Conservation (phyloP, 2,797 vertebrate genomes). For the Mormyrops boulengeri region DNA sequence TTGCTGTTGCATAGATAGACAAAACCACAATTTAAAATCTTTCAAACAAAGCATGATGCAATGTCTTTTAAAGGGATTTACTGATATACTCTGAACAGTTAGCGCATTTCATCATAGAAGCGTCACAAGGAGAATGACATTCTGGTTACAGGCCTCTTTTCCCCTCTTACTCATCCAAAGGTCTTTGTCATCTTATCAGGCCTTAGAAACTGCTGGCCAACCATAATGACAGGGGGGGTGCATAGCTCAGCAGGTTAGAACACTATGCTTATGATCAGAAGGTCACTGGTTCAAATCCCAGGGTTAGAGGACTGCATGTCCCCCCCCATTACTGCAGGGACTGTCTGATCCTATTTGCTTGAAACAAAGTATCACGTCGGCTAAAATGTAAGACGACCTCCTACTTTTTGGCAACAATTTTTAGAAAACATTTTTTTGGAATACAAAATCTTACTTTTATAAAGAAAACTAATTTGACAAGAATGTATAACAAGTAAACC, state of each 20-base stretch:
- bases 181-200: background rate
- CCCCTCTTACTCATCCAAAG: background rate
- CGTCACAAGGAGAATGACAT: background rate
- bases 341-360: background rate
- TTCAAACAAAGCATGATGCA: background rate
- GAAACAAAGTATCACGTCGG: background rate
- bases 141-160: background rate
- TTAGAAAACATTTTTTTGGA: background rate
- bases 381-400: background rate
- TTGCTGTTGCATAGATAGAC: background rate
- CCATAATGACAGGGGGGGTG: rapidly evolving
- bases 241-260: background rate
- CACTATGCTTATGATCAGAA: background rate
- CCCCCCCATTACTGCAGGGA: background rate
- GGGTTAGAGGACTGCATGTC: background rate
- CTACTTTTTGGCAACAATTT: background rate
- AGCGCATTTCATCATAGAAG: background rate
- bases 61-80: background rate
- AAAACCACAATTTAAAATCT: background rate
- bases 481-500: background rate
- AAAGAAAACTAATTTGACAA: background rate
- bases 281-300: background rate
- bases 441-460: background rate
- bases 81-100: background rate
- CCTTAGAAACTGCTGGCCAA: background rate